Base-by-base conservation (phyloP, 2,888 invertebrate species). In the Drosophila tanythrix region DNA sequence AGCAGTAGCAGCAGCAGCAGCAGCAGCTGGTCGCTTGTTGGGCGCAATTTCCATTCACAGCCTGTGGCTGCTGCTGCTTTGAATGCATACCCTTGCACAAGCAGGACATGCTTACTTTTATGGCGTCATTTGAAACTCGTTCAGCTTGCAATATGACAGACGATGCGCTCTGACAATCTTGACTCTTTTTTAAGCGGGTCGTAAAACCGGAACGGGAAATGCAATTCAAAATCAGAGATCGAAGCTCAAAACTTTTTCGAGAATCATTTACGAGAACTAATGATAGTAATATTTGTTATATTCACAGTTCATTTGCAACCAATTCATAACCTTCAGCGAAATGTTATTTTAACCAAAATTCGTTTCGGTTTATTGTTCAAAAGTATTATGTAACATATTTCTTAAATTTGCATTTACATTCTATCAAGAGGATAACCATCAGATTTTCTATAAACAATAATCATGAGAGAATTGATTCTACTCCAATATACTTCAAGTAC, bases 1-100 rank as follows among this genome's bases (percentile, higher is more conserved):
- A 21, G 43, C 46, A 46, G 43, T 52, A 50, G 27, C 43, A 46
- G 52, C 6, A 21, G 43, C 46, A 46, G 27, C 43, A 46, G 52
- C 8, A 25, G 46, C 25, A 46, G 46, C 53, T 60, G 53, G 52
- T 35, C 59, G 69, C 50, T 40, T 25, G 29, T 62, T 62, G 74
- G 66, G 66, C 62, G 74, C 61, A 74, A 62, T 61, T 74, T 62
- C 60, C 65, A 73, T 58, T 53, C 64, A 58, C 48, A 62, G 62
- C 64, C 73, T 43, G 55, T 53, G 51, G 43, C 43, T 21, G 36
- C 18, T 56, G 52, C n/a, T 29, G 31, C 13, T 29, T 18, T 46
- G 31, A 31, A 21, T 52, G 52, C 33, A 35, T 53, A 35, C 35
- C 10, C 53, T 53, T 18, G 27, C 50, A 27, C 27, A 50, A 27